Base-by-base conservation (phyloP, 2,888 invertebrate species). In the Polydesmus complanatus region DNA sequence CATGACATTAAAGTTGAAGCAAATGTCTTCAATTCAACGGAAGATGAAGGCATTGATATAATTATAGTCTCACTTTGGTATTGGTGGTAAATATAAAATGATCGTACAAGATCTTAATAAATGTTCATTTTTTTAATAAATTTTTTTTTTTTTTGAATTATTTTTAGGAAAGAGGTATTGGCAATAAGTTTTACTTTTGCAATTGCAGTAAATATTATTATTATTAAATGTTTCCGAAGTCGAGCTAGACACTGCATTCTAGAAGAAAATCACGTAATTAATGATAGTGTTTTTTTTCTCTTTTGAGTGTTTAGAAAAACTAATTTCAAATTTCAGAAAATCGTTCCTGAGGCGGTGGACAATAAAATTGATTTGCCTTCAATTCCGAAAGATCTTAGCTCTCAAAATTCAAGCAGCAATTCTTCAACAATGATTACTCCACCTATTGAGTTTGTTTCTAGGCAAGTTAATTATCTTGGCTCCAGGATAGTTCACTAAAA, bases 161-260 rank as follows among this genome's bases (percentile, higher is more conserved):
- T n/a, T n/a, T 71, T 50, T 69, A 81, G 81, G 85, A 88, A 84
- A 73, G 88, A 90, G 73, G 84, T 91, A 3, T 71, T 85, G 1
- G 78, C 85, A 1, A 86, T 90, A 56, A 85, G 86, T 2, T 72
- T 89, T 48, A 80, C 85, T 3, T 83, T 84, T 0, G 86, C 88
- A 0, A 70, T 88, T 49, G 67, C 86, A 8, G 5, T 37, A 51
- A 19, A 51, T 51, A 5, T 51, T 3, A 11, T 19, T n/a, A 5
- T 14, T 8, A n/a, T 51, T 8, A 22, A 51, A 51, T 5, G 5
- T 51, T 51, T 51, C 5, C 22, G n/a, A n/a, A n/a, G 51, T 51
- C 37, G 5, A 37, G 14, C 5, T 14, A 3, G 51, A 22, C 5
- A 19, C 5, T 21, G 22, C 22, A 19, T 5, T 5, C 22, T 8